Conservation (phyloP, 2,113 vertebrate genomes). For the Junco hyemalis region DNA sequence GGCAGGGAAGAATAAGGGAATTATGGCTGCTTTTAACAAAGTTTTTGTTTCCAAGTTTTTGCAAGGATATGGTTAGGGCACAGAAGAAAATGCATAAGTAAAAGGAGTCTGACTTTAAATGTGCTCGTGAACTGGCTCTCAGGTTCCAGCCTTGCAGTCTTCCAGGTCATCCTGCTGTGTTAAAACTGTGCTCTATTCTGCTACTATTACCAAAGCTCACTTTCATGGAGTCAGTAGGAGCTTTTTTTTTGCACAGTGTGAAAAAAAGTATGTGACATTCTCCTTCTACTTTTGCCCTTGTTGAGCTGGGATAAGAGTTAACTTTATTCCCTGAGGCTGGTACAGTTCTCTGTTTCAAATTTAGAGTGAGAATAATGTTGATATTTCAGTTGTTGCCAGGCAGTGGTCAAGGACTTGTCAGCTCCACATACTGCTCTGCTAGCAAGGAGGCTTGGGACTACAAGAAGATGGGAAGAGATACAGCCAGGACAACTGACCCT, state of each 20-base stretch:
- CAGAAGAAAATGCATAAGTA: neutral
- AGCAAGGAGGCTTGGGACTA: neutral
- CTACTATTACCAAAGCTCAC: neutral
- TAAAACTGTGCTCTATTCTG: neutral
- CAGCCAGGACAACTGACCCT: neutral
- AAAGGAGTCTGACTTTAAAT: neutral
- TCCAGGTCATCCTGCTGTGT: neutral
- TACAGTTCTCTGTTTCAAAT: neutral
- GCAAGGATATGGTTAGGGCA: neutral
- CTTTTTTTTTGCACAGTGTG: neutral
- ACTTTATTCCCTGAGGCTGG: neutral
- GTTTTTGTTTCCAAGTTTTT: neutral
- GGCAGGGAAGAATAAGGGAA: neutral
- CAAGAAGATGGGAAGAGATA: neutral
- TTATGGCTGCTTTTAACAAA: neutral
- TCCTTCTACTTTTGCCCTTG: neutral
- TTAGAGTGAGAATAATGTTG: neutral
- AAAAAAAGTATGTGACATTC: neutral
- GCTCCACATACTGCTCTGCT: neutral
- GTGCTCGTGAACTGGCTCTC: neutral
- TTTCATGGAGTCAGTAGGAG: neutral
- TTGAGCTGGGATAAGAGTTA: neutral
- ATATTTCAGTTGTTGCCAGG: neutral
- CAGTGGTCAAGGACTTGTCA: neutral
- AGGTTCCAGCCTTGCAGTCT: neutral